Evolutionary conservation across 2,113 vertebrate species (phyloP), one percentile per base, ranked within the genome.

Genomic region (Leucoraja erinaceus): DNA sequence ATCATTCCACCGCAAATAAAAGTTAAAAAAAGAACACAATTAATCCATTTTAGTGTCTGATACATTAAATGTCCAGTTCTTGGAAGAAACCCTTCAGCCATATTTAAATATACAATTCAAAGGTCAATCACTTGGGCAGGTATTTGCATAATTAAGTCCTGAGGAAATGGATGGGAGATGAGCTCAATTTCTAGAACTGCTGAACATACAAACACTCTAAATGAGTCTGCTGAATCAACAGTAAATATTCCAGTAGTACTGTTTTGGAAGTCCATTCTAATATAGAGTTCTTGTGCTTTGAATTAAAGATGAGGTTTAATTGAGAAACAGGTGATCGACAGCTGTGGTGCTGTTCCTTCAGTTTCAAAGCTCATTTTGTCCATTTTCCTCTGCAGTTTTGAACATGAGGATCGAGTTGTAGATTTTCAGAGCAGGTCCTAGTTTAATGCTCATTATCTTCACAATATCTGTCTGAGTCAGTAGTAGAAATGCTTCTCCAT

Each of bases 401-500:
- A 98, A 98, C 97, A 98, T 98, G 95, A 98, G 96, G 93, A 98
- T 97, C 83, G 97, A 97, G 94, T 98, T 98, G 95, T 97, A 98
- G 95, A 98, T 98, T 95, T 98, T 98, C 93, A 98, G 96, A 93
- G 97, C 97, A 88, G 97, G 97, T 93, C 97, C 97, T 94, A 98
- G 95, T 94, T 98, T 98, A 95, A 98, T 97, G 95, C 97, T 97
- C 96, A 98, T 97, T 94, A 98, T 97, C 96, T 97, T 98, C 81
- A 98, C 97, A 96, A 98, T 97, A 95, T 98, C 97, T 93, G 96
- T 96, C 94, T 98, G 97, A 38, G 97, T 98, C 96, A 98, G 97
- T 93, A 98, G 96, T 93, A 98, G 95, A 95, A 98, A 97, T 31
- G 97, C 97, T 96, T 98, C 97, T 94, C 97, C 97, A 72, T 98